phyloP scores from a whole-genome alignment of 2,797 vertebrate genomes.

The Ataeniobius toweri region DNA sequence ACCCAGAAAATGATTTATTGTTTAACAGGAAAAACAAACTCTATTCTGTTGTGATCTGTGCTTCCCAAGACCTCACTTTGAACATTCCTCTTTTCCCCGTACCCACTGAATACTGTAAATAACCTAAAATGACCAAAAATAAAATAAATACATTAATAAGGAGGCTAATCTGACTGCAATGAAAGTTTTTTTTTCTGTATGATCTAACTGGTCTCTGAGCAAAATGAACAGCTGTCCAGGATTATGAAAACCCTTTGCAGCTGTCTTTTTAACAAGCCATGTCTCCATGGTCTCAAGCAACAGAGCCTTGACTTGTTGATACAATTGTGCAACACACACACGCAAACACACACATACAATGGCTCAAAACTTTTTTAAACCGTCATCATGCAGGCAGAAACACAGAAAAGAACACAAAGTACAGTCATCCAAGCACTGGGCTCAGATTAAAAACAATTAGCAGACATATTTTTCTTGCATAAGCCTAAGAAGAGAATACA shows the following conservation, averaged over 20 bases:
- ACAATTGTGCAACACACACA: not conserved
- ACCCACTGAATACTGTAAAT: not conserved
- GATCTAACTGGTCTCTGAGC: conserved; percentile 8
- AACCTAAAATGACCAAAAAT: not conserved
- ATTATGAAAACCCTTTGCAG: conserved; percentile 47
- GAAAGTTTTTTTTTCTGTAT: not conserved
- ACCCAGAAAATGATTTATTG: not conserved
- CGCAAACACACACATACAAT: not conserved
- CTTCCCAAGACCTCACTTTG: not conserved
- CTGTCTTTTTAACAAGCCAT: conserved; percentile 35
- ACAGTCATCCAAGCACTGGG: not conserved
- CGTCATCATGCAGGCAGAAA: not conserved
- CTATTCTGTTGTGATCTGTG: not conserved
- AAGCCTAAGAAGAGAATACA: not conserved
- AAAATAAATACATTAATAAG: conserved; percentile 5
- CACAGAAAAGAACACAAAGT: not conserved
- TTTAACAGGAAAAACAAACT: not conserved
- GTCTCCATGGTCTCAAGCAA: conserved; percentile 20
- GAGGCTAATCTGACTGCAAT: not conserved
- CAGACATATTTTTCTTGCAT: not conserved
- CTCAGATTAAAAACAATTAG: not conserved
- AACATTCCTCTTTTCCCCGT: not conserved
- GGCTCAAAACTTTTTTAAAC: too few relatives aligned
- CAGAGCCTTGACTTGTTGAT: conserved; percentile 18
- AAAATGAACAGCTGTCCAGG: conserved; percentile 41